These are phyloP conservation scores for Dunckerocampus dactyliophorus DNA, from an alignment of 2,113 vertebrate genomes.

Conservation along the genomic window DNA sequence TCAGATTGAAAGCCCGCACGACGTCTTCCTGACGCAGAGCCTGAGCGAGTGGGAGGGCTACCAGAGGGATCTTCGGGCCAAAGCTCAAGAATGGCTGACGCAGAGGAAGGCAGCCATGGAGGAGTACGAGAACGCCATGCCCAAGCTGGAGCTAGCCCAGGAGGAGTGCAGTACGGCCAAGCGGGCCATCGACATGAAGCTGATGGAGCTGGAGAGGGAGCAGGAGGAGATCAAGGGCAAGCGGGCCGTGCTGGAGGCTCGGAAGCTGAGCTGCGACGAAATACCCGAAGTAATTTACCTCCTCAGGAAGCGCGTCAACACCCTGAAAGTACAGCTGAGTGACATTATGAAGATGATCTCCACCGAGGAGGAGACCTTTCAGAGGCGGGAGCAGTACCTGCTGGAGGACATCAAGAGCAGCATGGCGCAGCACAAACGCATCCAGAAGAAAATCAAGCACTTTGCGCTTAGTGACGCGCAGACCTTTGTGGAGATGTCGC, in stretches of 20 bases:
- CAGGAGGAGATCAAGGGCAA: slow-evolving; percentile 10
- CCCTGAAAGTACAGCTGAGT: slow-evolving; percentile 9
- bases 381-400: background rate
- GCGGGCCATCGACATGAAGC: slow-evolving; percentile 6
- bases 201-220: slow-evolving; percentile 4
- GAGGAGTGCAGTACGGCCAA: background rate
- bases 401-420: slow-evolving; percentile 4
- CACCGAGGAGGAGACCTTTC: slow-evolving; percentile 7
- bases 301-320: slow-evolving; percentile 8
- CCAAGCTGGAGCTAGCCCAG: slow-evolving; percentile 1
- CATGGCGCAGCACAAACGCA: slow-evolving; percentile 11
- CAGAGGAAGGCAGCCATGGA: slow-evolving; percentile 8
- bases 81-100: background rate
- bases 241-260: background rate
- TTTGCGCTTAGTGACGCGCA: background rate
- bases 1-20: slow-evolving; percentile 2
- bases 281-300: slow-evolving; percentile 7
- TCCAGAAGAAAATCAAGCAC: slow-evolving; percentile 10
- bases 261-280: slow-evolving; percentile 11
- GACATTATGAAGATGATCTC: slow-evolving; percentile 8
- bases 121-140: slow-evolving; percentile 8
- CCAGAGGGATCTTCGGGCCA: background rate
- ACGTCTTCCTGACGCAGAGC: slow-evolving; percentile 2
- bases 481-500: slow-evolving; percentile 8
- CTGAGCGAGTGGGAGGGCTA: slow-evolving; percentile 4